These are phyloP conservation scores for Pseudopodoces humilis DNA, from an alignment of 2,113 vertebrate genomes.

Conservation along the genomic window DNA sequence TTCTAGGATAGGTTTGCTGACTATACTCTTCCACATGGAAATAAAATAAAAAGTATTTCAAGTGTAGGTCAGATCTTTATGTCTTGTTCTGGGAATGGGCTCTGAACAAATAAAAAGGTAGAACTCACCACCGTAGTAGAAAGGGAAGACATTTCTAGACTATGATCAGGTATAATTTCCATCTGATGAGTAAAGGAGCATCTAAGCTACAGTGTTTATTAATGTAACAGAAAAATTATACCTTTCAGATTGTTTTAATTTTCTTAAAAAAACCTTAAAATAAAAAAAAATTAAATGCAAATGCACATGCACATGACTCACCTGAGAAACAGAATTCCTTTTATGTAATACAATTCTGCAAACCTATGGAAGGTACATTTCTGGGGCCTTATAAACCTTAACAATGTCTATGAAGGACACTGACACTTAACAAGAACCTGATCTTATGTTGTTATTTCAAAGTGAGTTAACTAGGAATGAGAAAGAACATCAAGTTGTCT, in stretches of 20 bases:
- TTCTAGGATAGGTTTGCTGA: neutral
- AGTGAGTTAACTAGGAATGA: neutral
- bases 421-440: neutral
- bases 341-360: neutral
- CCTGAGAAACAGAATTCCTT: neutral
- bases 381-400: neutral
- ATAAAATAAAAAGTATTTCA: neutral
- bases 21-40: neutral
- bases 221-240: neutral
- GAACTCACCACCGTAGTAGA: neutral
- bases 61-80: neutral
- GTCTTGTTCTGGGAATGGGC: neutral
- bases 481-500: neutral
- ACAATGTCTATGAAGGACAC: neutral
- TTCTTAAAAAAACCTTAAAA: neutral
- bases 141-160: neutral
- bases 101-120: neutral
- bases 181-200: neutral
- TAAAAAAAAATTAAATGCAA: neutral
- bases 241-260: neutral
- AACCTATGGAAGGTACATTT: neutral
- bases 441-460: neutral
- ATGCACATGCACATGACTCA: neutral
- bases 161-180: neutral
- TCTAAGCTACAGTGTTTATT: neutral